Conservation (phyloP, 2,888 invertebrate genomes). For the Drosophila subsilvestris region DNA sequence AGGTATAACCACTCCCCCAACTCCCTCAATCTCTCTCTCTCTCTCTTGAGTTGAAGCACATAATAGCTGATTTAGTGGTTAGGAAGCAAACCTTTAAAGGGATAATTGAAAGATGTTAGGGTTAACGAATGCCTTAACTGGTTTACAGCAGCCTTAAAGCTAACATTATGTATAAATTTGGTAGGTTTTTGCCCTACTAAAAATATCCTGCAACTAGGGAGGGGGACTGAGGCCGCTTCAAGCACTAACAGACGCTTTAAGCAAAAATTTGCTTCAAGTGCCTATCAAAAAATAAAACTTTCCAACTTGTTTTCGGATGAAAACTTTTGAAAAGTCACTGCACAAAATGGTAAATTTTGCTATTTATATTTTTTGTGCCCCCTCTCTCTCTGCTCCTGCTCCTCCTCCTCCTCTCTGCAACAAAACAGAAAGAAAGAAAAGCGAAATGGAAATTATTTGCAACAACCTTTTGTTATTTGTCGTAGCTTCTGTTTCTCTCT, state of each 20-base stretch:
- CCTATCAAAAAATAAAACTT: conserved; percentile 38
- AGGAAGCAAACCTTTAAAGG: not conserved
- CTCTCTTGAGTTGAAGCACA: not conserved
- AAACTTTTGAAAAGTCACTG: conserved; percentile 46
- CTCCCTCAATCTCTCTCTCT: not conserved
- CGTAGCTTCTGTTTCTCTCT: conserved; percentile 16
- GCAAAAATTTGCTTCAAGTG: conserved; percentile 23
- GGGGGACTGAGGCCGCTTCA: too few species aligned
- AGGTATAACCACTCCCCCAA: conserved; percentile 1
- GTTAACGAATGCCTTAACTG: not conserved
- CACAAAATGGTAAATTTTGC: conserved; percentile 73
- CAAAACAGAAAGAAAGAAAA: conserved; percentile 15
- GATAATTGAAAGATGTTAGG: not conserved
- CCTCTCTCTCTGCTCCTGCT: too few species aligned
- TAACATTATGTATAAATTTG: not conserved
- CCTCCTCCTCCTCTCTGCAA: too few species aligned
- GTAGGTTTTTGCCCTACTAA: too few species aligned
- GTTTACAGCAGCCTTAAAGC: not conserved
- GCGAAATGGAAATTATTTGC: conserved; percentile 57
- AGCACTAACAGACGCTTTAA: not conserved
- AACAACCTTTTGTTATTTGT: conserved; percentile 14
- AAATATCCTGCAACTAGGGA: too few species aligned
- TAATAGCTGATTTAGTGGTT: not conserved
- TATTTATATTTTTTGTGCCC: conserved; percentile 58
- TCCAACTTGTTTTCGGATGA: conserved; percentile 6